phyloP scores from a whole-genome alignment of 1,140 invertebrate genomes.

The Lerema accius region DNA sequence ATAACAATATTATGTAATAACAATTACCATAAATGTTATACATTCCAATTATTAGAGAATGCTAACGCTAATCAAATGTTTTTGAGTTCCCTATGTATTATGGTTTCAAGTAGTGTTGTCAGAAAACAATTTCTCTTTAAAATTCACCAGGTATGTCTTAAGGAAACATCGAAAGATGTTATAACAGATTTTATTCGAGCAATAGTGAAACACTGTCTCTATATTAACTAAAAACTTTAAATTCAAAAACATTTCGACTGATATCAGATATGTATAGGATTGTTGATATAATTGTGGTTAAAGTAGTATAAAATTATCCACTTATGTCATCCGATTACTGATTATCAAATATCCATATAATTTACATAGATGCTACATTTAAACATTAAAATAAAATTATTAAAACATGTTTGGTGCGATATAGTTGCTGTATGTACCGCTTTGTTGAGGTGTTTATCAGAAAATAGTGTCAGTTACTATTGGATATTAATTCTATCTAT shows the following conservation, averaged over 20 bases:
- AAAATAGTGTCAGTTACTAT: background rate
- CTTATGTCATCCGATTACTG: constrained; percentile 3
- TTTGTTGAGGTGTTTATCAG: background rate
- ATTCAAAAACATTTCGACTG: constrained; percentile 5
- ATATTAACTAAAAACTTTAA: constrained; percentile 8
- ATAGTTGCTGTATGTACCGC: background rate
- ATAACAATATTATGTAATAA: too few species aligned
- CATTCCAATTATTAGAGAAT: too few species aligned
- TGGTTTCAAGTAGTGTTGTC: too few species aligned
- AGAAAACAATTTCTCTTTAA: background rate
- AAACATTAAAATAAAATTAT: background rate
- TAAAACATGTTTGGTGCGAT: background rate
- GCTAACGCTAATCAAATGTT: too few species aligned
- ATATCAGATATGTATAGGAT: constrained; percentile 19
- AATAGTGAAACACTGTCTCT: background rate
- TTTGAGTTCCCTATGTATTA: too few species aligned
- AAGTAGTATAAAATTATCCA: background rate
- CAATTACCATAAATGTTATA: too few species aligned
- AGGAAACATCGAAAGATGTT: background rate
- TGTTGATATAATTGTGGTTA: constrained; percentile 18
- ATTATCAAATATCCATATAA: constrained; percentile 4
- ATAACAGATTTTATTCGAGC: constrained; percentile 6
- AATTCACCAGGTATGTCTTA: background rate
- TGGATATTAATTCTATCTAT: too few species aligned
- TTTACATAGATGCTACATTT: background rate